These are phyloP conservation scores for Ceratina australensis DNA, from an alignment of 1,140 invertebrate genomes.

Conservation along the genomic window DNA sequence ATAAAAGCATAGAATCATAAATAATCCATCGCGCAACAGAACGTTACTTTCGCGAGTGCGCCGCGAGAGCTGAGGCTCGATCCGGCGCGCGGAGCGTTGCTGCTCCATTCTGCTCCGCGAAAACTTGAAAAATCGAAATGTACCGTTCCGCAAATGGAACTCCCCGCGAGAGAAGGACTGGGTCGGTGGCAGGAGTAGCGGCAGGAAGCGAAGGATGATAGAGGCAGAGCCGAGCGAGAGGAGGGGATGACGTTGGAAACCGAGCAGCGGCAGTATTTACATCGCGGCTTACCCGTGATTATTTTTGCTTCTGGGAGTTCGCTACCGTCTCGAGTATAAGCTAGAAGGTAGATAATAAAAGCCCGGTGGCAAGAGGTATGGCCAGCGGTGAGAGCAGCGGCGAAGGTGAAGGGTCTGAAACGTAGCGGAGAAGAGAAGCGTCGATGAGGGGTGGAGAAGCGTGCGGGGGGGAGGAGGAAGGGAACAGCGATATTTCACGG, in stretches of 20 bases:
- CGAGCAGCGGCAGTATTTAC: slow-evolving; percentile 31
- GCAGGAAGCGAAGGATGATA: slow-evolving; percentile 2
- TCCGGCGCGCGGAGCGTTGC: neutral
- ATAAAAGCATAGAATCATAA: slow-evolving; percentile 49
- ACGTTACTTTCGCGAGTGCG: slow-evolving; percentile 11
- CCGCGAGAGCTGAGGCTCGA: neutral
- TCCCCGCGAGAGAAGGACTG: neutral
- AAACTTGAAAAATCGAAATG: slow-evolving; percentile 16
- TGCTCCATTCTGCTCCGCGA: neutral
- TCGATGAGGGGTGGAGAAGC: slow-evolving; percentile 3
- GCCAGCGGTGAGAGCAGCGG: slow-evolving; percentile 25
- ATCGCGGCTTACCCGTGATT: slow-evolving; percentile 43
- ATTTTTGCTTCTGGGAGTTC: slow-evolving; percentile 45
- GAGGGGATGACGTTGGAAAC: neutral
- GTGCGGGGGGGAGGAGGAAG: slow-evolving; percentile 26
- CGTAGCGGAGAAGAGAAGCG: slow-evolving; percentile 23
- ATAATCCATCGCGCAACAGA: slow-evolving; percentile 41
- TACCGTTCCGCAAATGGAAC: neutral
- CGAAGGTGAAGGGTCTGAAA: slow-evolving; percentile 49
- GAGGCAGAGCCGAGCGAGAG: neutral
- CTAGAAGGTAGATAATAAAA: slow-evolving; percentile 61
- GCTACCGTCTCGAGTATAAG: slow-evolving; percentile 47
- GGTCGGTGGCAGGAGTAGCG: neutral
- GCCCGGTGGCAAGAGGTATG: slow-evolving; percentile 55
- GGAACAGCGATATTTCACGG: slow-evolving; percentile 76